These are phyloP conservation scores for Sesia apiformis DNA, from an alignment of 2,888 invertebrate genomes.

Conservation along the genomic window DNA sequence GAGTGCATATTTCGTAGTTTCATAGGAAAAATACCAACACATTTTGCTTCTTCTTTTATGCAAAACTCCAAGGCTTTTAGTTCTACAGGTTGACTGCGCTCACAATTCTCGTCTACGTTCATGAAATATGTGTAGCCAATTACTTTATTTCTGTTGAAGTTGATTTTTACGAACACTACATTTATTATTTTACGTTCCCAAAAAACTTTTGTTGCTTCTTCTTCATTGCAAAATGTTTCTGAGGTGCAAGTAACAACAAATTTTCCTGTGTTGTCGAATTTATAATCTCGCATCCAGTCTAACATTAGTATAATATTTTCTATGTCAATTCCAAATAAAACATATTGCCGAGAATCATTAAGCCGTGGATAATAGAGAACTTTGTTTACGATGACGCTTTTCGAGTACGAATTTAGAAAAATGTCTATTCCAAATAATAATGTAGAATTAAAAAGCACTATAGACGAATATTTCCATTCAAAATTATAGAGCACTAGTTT, in stretches of 20 bases:
- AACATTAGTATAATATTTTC: conserved; percentile 26
- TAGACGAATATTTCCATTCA: conserved; percentile 37
- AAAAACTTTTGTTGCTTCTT: conserved; percentile 26
- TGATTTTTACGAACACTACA: conserved; percentile 34
- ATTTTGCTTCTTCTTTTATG: conserved; percentile 10
- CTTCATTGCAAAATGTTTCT: conserved; percentile 33
- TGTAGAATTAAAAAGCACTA: conserved; percentile 41
- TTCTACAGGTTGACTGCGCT: conserved; percentile 26
- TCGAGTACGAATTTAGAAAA: conserved; percentile 33
- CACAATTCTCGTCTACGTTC: conserved; percentile 31
- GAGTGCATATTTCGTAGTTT: conserved; percentile 39
- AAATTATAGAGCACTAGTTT: conserved; percentile 43
- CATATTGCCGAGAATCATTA: conserved; percentile 23
- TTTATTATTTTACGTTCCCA: conserved; percentile 46
- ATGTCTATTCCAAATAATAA: conserved; percentile 27
- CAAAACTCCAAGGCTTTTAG: conserved; percentile 14
- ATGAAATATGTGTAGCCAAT: conserved; percentile 34
- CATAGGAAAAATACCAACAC: conserved; percentile 25
- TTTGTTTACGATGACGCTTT: conserved; percentile 29
- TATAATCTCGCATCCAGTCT: conserved; percentile 24
- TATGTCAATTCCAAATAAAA: conserved; percentile 34
- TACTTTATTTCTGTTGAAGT: conserved; percentile 5
- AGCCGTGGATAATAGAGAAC: conserved; percentile 19
- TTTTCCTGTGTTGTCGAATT: conserved; percentile 45
- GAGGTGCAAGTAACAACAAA: conserved; percentile 47